A percentile compares a stretch with the other conserved stretches of the same genome.
phyloP scores from a whole-genome alignment of 2,888 invertebrate genomes.

The Norana najaformis region DNA sequence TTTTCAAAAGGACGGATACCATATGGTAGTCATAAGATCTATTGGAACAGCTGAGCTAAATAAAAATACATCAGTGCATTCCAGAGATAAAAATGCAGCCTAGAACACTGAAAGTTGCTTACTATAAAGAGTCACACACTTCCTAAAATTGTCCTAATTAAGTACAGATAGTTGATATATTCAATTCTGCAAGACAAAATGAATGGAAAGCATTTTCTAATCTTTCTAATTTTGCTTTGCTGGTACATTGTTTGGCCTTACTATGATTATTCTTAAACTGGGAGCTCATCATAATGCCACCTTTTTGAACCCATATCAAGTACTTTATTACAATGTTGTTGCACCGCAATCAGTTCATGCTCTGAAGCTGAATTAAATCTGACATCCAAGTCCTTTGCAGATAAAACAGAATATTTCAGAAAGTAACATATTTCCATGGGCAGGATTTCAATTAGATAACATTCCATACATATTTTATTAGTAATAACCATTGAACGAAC shows the following conservation, averaged over 20 bases:
- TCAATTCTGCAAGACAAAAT: not conserved
- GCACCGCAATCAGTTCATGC: not conserved
- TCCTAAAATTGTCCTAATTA: not conserved
- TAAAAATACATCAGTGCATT: not conserved
- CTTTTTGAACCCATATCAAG: not conserved
- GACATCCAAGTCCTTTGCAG: not conserved
- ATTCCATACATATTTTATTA: not conserved
- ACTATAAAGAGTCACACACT: not conserved
- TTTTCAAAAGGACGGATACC: not conserved
- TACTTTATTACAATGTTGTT: no score
- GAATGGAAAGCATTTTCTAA: not conserved
- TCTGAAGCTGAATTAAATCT: not conserved
- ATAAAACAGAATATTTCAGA: not conserved
- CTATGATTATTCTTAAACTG: not conserved
- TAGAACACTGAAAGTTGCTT: constrained; percentile 3
- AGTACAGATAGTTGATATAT: not conserved
- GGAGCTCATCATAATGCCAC: not conserved
- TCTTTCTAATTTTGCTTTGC: not conserved
- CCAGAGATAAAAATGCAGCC: not conserved
- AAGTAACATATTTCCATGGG: not conserved
- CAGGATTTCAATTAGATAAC: not conserved
- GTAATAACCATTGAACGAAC: not conserved
- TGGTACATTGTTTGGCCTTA: not conserved
- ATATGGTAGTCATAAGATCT: not conserved
- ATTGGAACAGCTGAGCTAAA: not conserved